Conservation (phyloP, 1,140 invertebrate species). For the Diabrotica virgifera region DNA sequence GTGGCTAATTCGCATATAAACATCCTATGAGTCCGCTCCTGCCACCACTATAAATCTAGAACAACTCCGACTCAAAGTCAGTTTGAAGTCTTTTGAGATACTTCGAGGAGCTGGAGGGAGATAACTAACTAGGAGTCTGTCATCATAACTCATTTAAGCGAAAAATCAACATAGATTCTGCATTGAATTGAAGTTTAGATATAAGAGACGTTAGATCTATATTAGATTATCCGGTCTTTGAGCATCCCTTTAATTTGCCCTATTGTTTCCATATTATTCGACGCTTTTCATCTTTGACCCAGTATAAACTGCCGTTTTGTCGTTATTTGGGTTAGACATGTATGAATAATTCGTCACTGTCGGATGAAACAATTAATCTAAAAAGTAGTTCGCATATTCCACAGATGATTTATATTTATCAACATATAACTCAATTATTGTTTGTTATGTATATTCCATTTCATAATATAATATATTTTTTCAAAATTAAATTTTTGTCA, state of each 20-base stretch:
- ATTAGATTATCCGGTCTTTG: slow-evolving; percentile 23
- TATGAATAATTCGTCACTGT: too few relatives aligned
- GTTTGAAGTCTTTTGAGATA: not conserved
- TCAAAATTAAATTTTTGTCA: too few relatives aligned
- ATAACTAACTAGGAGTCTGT: not conserved
- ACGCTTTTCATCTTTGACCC: too few relatives aligned
- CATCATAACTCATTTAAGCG: slow-evolving; percentile 29
- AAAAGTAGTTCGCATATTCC: too few relatives aligned
- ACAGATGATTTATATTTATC: too few relatives aligned
- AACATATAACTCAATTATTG: too few relatives aligned
- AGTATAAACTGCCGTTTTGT: too few relatives aligned
- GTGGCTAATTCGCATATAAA: too few relatives aligned
- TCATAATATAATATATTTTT: too few relatives aligned
- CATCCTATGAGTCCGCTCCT: not conserved
- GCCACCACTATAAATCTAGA: not conserved
- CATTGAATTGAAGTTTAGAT: slow-evolving; percentile 11
- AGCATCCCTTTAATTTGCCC: slow-evolving; percentile 26
- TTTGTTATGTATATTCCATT: too few relatives aligned
- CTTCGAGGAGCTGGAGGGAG: not conserved
- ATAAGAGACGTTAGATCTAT: slow-evolving; percentile 20
- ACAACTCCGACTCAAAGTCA: not conserved
- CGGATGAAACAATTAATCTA: too few relatives aligned
- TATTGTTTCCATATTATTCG: slow-evolving; percentile 24
- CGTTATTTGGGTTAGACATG: too few relatives aligned
- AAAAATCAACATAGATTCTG: slow-evolving; percentile 23